Conservation (phyloP, 2,113 vertebrate species). For the Ochotona curzoniae region DNA sequence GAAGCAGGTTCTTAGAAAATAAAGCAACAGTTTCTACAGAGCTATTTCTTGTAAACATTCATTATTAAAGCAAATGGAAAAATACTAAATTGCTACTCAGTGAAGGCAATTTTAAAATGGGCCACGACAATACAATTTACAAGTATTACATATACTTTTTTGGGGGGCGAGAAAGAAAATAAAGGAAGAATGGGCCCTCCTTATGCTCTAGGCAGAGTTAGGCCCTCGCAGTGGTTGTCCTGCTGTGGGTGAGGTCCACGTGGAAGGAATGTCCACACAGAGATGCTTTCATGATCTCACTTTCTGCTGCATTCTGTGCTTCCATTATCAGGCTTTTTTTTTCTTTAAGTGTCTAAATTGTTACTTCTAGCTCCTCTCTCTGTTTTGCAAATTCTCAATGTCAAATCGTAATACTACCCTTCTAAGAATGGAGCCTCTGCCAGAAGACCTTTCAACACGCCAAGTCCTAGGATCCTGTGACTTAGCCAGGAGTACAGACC, state of each 20-base stretch:
- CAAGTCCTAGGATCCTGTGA: not conserved
- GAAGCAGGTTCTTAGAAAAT: slow-evolving; percentile 39
- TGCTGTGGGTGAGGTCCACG: not conserved
- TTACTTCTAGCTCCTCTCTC: not conserved
- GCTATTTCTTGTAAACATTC: slow-evolving; percentile 40
- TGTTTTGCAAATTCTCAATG: slow-evolving; percentile 56
- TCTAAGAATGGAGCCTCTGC: slow-evolving; percentile 30
- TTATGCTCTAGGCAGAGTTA: not conserved
- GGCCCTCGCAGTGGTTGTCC: not conserved
- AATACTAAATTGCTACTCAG: not conserved
- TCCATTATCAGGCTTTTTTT: slow-evolving; percentile 23
- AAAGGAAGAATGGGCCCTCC: not conserved
- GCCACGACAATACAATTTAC: not conserved
- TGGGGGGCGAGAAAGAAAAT: not conserved
- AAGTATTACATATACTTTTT: not conserved
- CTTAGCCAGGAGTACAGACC: not conserved
- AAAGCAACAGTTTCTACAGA: slow-evolving; percentile 34
- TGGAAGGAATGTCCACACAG: not conserved
- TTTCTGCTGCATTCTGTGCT: slow-evolving; percentile 41
- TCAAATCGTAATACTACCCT: slow-evolving; percentile 1
- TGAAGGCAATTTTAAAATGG: slow-evolving; percentile 57
- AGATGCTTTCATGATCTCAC: not conserved
- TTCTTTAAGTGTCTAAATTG: not conserved
- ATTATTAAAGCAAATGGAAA: slow-evolving; percentile 35
- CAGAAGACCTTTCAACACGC: not conserved